A percentile compares a stretch with the other conserved stretches of the same genome.
Evolutionary conservation across 2,888 invertebrate genomes (phyloP).

Genomic region (Drosophila paranaensis): DNA sequence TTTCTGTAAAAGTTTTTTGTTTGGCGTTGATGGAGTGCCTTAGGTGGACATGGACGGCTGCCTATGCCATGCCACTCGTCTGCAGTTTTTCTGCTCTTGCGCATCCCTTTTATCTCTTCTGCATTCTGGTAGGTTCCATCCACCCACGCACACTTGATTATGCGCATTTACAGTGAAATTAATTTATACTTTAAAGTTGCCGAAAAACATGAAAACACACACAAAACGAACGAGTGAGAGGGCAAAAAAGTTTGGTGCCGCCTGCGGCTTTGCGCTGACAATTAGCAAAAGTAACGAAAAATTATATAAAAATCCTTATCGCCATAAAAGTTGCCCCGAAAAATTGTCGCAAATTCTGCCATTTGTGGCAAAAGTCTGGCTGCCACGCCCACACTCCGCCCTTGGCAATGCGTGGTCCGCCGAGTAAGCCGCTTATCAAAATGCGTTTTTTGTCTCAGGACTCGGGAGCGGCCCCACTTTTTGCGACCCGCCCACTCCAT

Average conservation of each 20-base stretch:
- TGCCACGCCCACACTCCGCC: conserved; percentile 2
- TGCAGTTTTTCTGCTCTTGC: conserved; percentile 4
- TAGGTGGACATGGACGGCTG: background rate
- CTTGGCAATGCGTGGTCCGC: conserved; percentile 14
- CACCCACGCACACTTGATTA: conserved; percentile 64
- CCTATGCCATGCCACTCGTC: conserved; percentile 4
- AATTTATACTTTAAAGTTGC: conserved; percentile 72
- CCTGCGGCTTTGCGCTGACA: conserved; percentile 67
- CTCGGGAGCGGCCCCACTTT: background rate
- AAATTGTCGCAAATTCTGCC: conserved; percentile 50
- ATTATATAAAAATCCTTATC: conserved; percentile 39
- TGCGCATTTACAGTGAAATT: conserved; percentile 78
- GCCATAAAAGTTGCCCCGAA: conserved; percentile 32
- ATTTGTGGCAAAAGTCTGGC: conserved; percentile 37
- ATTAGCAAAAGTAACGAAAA: conserved; percentile 66
- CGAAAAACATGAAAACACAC: conserved; percentile 17
- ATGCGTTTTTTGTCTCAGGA: conserved; percentile 42
- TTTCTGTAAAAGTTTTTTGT: conserved; percentile 56
- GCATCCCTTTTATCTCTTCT: conserved; percentile 27
- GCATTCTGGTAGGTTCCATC: conserved; percentile 7
- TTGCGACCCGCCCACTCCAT: conserved; percentile 31
- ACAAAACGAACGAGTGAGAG: conserved; percentile 19
- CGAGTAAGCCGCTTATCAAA: conserved; percentile 71
- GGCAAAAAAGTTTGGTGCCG: conserved; percentile 58
- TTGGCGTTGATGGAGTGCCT: conserved; percentile 58